Base-by-base conservation (phyloP, 2,888 invertebrate genomes). In the Onthophagus sagittarius region DNA sequence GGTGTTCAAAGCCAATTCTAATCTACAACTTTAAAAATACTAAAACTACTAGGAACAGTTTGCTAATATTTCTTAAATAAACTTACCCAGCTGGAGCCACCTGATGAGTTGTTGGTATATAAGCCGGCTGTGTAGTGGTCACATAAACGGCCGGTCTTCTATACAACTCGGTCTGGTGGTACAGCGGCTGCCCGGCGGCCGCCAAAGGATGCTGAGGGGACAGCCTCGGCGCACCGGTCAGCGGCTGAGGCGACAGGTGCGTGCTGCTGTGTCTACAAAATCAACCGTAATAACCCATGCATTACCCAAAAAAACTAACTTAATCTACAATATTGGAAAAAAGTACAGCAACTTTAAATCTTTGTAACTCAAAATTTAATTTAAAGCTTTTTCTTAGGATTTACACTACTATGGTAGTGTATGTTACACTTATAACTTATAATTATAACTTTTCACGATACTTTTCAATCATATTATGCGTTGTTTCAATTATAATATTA, bases 121-220 rank as follows among this genome's bases (percentile, higher is more conserved):
- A 87, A 31, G 88, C 87, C 71, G 88, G 87, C 78, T 88, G 89
- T 69, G 89, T 87, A 69, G 89, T 89, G 70, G 92, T 91, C 64
- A 92, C 92, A 83, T 92, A 93, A 67, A 93, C 92, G 65, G 91
- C 89, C 67, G 89, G 89, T 13, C 90, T 88, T 78, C 90, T 89
- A 85, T 90, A 93, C 78, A 90, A 86, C 78, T 88, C 88, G 70
- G 89, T 88, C 81, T 91, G 89, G 79, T 89, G 89, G 82, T 90
- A 90, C 53, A 90, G 86, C 32, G 90, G 90, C 80, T 90, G 90
- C 4, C 89, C 89, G 75, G 86, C 85, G 33, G 85, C 85, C 15
- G 86, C 85, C 69, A 87, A 80, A n/a, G 85, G 86, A 85, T 87
- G 86, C 83, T 89, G 84, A 78, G 89, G 87, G 77, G 87, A 86